Evolutionary conservation across 2,113 vertebrate genomes (phyloP).

Genomic region (Agapornis roseicollis): DNA sequence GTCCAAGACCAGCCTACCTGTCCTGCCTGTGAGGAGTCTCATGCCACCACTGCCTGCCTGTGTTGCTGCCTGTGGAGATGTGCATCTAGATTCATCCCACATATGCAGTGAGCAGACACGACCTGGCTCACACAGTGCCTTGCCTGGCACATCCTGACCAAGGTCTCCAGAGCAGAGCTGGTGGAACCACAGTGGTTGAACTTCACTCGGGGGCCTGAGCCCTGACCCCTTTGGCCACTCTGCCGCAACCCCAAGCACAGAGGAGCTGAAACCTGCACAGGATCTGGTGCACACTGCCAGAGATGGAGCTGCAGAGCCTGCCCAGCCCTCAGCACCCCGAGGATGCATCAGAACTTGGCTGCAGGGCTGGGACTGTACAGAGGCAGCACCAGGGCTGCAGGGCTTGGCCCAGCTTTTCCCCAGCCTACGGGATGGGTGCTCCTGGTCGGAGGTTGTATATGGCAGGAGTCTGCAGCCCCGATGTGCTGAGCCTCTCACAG

Average conservation of each 20-base stretch:
- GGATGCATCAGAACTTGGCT: not conserved
- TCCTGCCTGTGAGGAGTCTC: rapidly evolving
- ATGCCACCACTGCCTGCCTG: rapidly evolving
- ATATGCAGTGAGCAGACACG: rapidly evolving
- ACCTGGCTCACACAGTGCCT: rapidly evolving
- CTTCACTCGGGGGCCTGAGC: no score
- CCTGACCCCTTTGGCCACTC: rapidly evolving
- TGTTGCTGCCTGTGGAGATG: rapidly evolving
- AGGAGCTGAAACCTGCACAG: rapidly evolving
- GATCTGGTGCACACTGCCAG: rapidly evolving
- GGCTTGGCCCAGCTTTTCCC: not conserved
- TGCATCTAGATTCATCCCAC: rapidly evolving
- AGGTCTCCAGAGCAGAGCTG: not conserved
- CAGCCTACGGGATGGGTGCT: rapidly evolving
- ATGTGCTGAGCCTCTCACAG: rapidly evolving
- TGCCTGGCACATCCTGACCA: rapidly evolving
- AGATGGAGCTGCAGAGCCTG: not conserved
- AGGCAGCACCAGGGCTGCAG: rapidly evolving
- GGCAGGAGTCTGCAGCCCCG: not conserved
- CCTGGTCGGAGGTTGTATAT: rapidly evolving
- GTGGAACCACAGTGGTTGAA: rapidly evolving
- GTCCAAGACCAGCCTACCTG: rapidly evolving
- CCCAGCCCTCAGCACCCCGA: not conserved
- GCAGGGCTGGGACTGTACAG: rapidly evolving
- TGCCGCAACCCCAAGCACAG: not conserved